Conservation (phyloP, 2,797 vertebrate species). For the Falco peregrinus region DNA sequence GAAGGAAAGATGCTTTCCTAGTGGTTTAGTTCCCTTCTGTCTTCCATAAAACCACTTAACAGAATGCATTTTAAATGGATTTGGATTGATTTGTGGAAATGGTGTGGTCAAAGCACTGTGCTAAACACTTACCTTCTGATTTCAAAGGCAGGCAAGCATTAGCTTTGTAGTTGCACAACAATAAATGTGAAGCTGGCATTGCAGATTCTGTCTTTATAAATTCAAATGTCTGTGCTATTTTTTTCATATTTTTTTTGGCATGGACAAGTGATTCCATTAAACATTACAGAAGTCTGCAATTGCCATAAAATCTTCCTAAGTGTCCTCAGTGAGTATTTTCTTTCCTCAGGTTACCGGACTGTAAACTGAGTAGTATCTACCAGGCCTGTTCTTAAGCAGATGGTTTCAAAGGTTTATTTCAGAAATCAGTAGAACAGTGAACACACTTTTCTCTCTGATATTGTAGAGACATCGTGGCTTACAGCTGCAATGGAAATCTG, state of each 20-base stretch:
- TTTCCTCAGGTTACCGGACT: not conserved
- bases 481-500: not conserved
- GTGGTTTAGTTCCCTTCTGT: not conserved
- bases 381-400: not conserved
- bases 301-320: not conserved
- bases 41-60: constrained; percentile 43
- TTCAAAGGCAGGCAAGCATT: not conserved
- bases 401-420: not conserved
- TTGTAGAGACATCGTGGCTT: not conserved
- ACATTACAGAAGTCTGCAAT: not conserved
- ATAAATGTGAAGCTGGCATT: not conserved
- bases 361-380: not conserved
- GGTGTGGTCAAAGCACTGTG: not conserved
- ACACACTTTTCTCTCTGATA: not conserved
- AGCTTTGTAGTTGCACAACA: not conserved
- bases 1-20: not conserved
- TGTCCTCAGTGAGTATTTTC: not conserved
- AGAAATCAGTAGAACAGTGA: not conserved
- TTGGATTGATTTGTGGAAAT: constrained; percentile 20
- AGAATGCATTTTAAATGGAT: constrained; percentile 32
- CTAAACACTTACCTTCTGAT: not conserved
- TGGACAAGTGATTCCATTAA: not conserved
- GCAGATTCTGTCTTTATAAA: not conserved
- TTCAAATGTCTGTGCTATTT: not conserved
- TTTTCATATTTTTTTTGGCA: not conserved